These are phyloP conservation scores for Eupithecia exiguata DNA, from an alignment of 2,888 invertebrate genomes.

Conservation along the genomic window DNA sequence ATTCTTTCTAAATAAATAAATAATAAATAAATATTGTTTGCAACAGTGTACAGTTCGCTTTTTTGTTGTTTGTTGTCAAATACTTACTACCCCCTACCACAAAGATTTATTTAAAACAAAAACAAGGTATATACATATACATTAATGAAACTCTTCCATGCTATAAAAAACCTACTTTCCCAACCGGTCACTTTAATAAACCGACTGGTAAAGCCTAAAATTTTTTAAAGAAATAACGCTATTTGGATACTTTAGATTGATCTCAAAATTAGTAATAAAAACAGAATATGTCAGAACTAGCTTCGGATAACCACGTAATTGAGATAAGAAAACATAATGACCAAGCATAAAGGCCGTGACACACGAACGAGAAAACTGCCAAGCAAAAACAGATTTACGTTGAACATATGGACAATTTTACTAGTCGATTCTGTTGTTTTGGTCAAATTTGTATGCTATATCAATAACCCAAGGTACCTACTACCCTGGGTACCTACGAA, in stretches of 20 bases:
- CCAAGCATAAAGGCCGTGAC: neutral
- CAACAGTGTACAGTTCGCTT: too few relatives aligned
- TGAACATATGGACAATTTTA: neutral
- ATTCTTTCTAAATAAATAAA: too few relatives aligned
- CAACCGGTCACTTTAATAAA: neutral
- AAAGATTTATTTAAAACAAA: neutral
- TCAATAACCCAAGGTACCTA: too few relatives aligned
- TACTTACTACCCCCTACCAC: neutral
- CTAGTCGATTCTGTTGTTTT: too few relatives aligned
- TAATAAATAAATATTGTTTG: too few relatives aligned
- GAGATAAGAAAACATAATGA: constrained; percentile 5
- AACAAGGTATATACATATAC: too few relatives aligned
- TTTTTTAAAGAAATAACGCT: too few relatives aligned
- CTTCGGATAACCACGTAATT: constrained; percentile 5
- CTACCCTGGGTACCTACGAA: too few relatives aligned
- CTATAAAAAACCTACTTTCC: neutral
- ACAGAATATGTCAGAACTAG: neutral
- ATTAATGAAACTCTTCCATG: too few relatives aligned
- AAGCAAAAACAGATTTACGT: neutral
- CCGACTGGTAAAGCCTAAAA: neutral
- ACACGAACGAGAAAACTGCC: neutral
- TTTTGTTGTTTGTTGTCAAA: too few relatives aligned
- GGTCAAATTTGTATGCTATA: neutral
- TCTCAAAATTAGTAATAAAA: neutral
- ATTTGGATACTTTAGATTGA: neutral